Evolutionary conservation across 2,797 vertebrate species (phyloP), one percentile per base, ranked within the genome.

Genomic region (Cossypha dichroa): DNA sequence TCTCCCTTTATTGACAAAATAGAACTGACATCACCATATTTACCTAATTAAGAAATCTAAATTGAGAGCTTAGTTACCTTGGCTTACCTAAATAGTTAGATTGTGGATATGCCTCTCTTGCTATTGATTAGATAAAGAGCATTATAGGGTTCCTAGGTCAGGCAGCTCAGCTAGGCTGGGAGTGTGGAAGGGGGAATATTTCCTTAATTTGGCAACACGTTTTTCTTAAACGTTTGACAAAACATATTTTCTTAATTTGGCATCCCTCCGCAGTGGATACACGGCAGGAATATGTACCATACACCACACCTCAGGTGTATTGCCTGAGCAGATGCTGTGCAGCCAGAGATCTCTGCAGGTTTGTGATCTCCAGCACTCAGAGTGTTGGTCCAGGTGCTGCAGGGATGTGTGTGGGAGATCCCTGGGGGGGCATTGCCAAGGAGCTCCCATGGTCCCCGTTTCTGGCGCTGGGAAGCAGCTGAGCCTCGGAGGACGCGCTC

Each of bases 231-330:
- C 14, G 2, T 25, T 48, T 48, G 46, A 48, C 23, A 26, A 48
- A 26, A 48, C 3, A 1, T 64, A 10, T 46, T 78, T 64, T 74
- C 55, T 52, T 25, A 23, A 20, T 40, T 15, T 36, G n/a, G 10
- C 64, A 16, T n/a, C 45, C 11, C 43, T 34, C 22, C 0, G 10
- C n/a, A 29, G 88, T 3, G 21, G 14, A 4, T 11, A 4, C 13
- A 0, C 0, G 0, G 10, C 54, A 55, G 79, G 43, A 19, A 5
- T 17, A 1, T 12, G 33, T 19, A 0, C 11, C 11, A 19, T 5
- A 13, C 64, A 6, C 36, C 60, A 5, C 36, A 2, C 5, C 59
- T 29, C 48, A 33, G 68, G 64, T 68, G 48, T 13, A 0, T 20
- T 26, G 40, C 46, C 20, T 5, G 3, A 56, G 70, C 70, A 14